Evolutionary conservation across 1,140 invertebrate species (phyloP).

Genomic region (Panagrolaimus sp.): DNA sequence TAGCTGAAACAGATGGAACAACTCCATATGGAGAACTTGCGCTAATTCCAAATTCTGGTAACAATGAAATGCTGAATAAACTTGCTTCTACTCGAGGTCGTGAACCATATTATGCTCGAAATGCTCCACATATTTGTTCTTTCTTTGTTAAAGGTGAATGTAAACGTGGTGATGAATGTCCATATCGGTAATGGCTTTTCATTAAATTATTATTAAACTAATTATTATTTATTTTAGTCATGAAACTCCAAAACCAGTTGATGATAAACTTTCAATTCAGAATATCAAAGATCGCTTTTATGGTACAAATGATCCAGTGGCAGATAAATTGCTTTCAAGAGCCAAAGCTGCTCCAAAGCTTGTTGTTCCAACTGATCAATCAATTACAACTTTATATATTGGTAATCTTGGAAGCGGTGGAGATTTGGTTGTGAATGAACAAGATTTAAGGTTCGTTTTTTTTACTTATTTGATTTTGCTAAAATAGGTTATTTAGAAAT

Average conservation of each 20-base stretch:
- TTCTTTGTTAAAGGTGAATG: slow-evolving; percentile 99
- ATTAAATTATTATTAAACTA: slow-evolving; percentile 27
- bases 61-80: slow-evolving; percentile 80
- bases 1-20: slow-evolving; percentile 63
- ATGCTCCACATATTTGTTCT: slow-evolving; percentile 96
- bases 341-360: slow-evolving; percentile 85
- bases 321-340: slow-evolving; percentile 88
- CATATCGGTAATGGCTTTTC: slow-evolving; percentile 68
- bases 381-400: slow-evolving; percentile 91
- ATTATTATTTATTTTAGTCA: slow-evolving; percentile 67
- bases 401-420: slow-evolving; percentile 76
- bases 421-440: slow-evolving; percentile 71
- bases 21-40: slow-evolving; percentile 62
- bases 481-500: too few species aligned
- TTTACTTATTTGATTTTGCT: slow-evolving; percentile 28
- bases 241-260: slow-evolving; percentile 97
- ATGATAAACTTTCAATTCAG: slow-evolving; percentile 96
- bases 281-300: slow-evolving; percentile 98
- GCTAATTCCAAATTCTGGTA: slow-evolving; percentile 62
- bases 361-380: slow-evolving; percentile 87
- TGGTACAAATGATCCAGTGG: slow-evolving; percentile 89
- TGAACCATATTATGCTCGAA: slow-evolving; percentile 93
- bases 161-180: slow-evolving; percentile 96
- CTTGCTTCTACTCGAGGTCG: slow-evolving; percentile 75
- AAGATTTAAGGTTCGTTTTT: slow-evolving; percentile 74